These are phyloP conservation scores for Teinopalpus imperialis DNA, from an alignment of 2,888 invertebrate genomes.

Conservation along the genomic window DNA sequence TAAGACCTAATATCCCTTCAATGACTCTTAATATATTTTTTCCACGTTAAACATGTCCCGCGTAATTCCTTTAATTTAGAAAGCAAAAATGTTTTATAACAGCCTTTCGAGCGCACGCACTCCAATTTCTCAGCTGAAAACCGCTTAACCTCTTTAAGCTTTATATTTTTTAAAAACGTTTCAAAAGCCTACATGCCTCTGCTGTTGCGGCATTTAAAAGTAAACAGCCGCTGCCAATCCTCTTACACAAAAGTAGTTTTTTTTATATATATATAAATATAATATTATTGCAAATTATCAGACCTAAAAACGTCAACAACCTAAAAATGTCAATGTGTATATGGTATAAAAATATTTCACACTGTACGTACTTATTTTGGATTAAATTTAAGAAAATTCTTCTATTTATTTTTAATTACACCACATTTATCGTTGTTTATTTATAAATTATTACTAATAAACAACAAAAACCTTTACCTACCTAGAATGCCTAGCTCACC, in stretches of 20 bases:
- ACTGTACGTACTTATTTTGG: too few relatives aligned
- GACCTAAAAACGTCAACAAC: too few relatives aligned
- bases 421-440: too few relatives aligned
- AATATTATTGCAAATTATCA: too few relatives aligned
- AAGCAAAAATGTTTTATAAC: slow-evolving; percentile 16
- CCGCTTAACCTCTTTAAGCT: slow-evolving; percentile 20
- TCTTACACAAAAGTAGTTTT: neutral
- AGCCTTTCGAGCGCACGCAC: slow-evolving; percentile 15
- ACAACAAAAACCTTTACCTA: too few relatives aligned
- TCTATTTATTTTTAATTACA: too few relatives aligned
- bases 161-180: slow-evolving; percentile 17
- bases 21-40: neutral
- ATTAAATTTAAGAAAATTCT: too few relatives aligned
- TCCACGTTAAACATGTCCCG: neutral
- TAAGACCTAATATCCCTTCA: neutral
- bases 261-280: too few relatives aligned
- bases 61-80: slow-evolving; percentile 11
- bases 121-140: slow-evolving; percentile 21
- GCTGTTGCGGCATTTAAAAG: slow-evolving; percentile 6
- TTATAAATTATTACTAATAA: too few relatives aligned
- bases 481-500: too few relatives aligned
- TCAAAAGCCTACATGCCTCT: slow-evolving; percentile 5
- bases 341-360: too few relatives aligned
- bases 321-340: too few relatives aligned
- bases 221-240: slow-evolving; percentile 7